These are phyloP conservation scores for Scaptomyza tumidula DNA, from an alignment of 2,888 invertebrate genomes.

Conservation along the genomic window DNA sequence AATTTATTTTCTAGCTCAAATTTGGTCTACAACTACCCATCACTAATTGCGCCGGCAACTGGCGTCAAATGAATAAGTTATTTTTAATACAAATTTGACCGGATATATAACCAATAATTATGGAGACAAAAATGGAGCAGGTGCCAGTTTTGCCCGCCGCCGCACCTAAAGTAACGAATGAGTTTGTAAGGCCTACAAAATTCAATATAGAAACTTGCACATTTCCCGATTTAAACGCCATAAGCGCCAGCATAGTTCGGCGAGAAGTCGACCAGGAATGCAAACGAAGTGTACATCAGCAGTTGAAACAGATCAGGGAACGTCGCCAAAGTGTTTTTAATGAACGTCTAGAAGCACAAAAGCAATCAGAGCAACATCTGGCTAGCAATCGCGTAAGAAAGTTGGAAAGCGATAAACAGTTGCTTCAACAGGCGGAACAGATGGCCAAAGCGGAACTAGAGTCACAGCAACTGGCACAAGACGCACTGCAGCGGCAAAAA, in stretches of 20 bases:
- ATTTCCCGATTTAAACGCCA: slow-evolving; percentile 54
- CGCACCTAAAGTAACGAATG: background rate
- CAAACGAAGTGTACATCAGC: slow-evolving; percentile 61
- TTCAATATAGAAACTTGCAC: slow-evolving; percentile 40
- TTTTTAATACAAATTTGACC: slow-evolving; percentile 55
- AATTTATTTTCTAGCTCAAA: slow-evolving; percentile 14
- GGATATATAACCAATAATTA: slow-evolving; percentile 50
- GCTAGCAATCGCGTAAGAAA: slow-evolving; percentile 47
- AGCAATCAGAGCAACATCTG: slow-evolving; percentile 20
- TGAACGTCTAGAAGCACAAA: slow-evolving; percentile 3
- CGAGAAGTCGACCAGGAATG: slow-evolving; percentile 70
- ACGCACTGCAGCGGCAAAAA: slow-evolving; percentile 62
- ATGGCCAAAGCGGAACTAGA: slow-evolving; percentile 63
- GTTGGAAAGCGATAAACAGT: slow-evolving; percentile 56
- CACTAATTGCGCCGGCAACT: background rate
- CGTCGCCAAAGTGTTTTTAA: slow-evolving; percentile 28
- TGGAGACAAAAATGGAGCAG: slow-evolving; percentile 3
- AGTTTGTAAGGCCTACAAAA: too few species aligned
- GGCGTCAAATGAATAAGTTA: background rate
- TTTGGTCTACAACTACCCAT: background rate
- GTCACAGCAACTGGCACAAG: slow-evolving; percentile 68
- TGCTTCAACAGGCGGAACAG: slow-evolving; percentile 74
- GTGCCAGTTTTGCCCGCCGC: background rate
- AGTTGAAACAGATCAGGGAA: slow-evolving; percentile 47
- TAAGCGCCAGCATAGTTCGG: slow-evolving; percentile 69